These are phyloP conservation scores for Vireo griseus DNA, from an alignment of 2,797 vertebrate genomes.

Conservation along the genomic window DNA sequence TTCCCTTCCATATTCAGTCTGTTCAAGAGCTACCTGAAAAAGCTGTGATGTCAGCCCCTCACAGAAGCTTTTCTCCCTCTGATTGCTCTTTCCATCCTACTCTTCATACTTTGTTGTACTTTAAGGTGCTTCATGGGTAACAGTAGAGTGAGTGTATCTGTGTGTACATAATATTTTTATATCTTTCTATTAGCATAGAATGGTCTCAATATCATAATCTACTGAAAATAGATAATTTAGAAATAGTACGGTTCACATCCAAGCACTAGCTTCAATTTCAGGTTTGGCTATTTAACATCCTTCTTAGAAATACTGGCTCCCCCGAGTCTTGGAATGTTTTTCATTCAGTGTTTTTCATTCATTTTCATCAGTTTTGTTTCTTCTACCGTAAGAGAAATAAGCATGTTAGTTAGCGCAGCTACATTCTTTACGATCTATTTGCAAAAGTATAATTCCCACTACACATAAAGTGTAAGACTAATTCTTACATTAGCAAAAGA, in stretches of 20 bases:
- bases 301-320: background rate
- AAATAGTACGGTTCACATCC: background rate
- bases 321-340: background rate
- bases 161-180: background rate
- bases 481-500: background rate
- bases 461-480: background rate
- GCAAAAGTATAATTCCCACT: background rate
- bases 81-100: background rate
- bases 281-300: background rate
- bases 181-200: background rate
- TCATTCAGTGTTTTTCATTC: background rate
- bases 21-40: slow-evolving; percentile 34
- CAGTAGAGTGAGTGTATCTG: background rate
- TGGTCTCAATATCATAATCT: background rate
- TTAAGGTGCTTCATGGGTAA: background rate
- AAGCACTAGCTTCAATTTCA: background rate
- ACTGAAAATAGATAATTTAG: background rate
- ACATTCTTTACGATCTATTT: background rate
- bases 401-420: background rate
- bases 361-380: background rate
- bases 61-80: background rate
- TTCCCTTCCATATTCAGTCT: slow-evolving; percentile 28
- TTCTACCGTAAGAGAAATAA: background rate
- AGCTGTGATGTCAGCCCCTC: slow-evolving; percentile 7
- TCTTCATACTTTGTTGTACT: background rate